Base-by-base conservation (phyloP, 2,113 vertebrate genomes). In the Lophius piscatorius region DNA sequence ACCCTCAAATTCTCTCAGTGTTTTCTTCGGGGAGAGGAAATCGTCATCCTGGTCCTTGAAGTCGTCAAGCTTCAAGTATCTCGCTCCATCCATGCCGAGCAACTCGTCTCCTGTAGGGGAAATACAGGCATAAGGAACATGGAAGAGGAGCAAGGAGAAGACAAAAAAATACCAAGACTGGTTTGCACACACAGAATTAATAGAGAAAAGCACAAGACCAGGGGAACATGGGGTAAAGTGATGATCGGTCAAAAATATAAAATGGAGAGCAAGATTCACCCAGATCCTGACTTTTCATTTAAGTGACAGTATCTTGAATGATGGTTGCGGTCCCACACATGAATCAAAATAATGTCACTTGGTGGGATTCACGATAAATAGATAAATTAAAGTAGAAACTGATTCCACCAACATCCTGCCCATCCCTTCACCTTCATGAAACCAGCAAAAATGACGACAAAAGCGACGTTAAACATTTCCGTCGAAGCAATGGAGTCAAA, bases 21-120 rank as follows among this genome's bases (percentile, higher is more conserved):
- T 83, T 69, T 91, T 93, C 64, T 92, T 92, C 0, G 90, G 90
- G 28, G 91, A 92, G 23, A 93, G 87, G 71, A 92, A 93, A 68
- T 93, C 91, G 23, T 93, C 92, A 10, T 93, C 92, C 61, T 91
- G 92, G 58, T 93, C 92, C 69, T 93, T 93, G 45, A 92, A 85
- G 78, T 92, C 91, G 24, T 93, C 92, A 10, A 92, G 84, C 71
- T 93, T 92, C 54, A 92, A 74, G 71, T 92, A 92, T 12, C 90
- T 88, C 9, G 83, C 90, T 10, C 90, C 90, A 23, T 92, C 92
- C 88, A 91, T 86, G 31, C 91, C 91, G 5, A 92, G 85, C 60
- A 92, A 58, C 80, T 93, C 92, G 41, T 93, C 92, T 22, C 92
- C 92, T 93, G 76, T 16, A 42, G 49, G 60, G 4, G 44, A 52